A percentile compares a stretch with the other conserved stretches of the same genome.
These are phyloP conservation scores for Peromyscus attwateri DNA, from an alignment of 2,797 vertebrate species.

Conservation along the genomic window DNA sequence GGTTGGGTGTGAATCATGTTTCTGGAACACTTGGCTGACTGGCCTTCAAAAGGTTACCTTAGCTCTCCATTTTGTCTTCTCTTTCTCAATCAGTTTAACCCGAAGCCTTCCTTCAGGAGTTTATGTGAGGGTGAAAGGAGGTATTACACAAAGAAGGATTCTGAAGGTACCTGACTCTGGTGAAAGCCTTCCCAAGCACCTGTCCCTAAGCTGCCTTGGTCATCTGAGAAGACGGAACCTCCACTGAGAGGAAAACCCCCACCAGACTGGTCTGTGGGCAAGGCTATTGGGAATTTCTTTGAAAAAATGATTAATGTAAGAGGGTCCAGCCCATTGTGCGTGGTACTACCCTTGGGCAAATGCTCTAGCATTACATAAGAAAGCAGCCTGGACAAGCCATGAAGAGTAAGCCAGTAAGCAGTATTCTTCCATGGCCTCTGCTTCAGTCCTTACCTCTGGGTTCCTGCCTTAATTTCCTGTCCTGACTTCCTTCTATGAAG, in stretches of 20 bases:
- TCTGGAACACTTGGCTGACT: not conserved
- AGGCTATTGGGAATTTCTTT: not conserved
- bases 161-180: not conserved
- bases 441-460: not conserved
- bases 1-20: not conserved
- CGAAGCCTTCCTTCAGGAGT: not conserved
- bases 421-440: not conserved
- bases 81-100: not conserved
- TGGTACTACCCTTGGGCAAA: not conserved
- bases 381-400: not conserved
- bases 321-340: not conserved
- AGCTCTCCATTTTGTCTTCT: not conserved
- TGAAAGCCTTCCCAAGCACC: slow-evolving; percentile 8
- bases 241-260: not conserved
- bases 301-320: not conserved
- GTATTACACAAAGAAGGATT: not conserved
- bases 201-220: not conserved
- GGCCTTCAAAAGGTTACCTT: slow-evolving; percentile 8
- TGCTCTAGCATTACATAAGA: not conserved
- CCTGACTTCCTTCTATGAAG: not conserved
- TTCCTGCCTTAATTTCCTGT: not conserved
- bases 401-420: not conserved
- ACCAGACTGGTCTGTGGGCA: not conserved
- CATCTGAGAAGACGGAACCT: not conserved
- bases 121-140: not conserved